Conservation (phyloP, 2,888 invertebrate genomes). For the Eristalis intricaria region DNA sequence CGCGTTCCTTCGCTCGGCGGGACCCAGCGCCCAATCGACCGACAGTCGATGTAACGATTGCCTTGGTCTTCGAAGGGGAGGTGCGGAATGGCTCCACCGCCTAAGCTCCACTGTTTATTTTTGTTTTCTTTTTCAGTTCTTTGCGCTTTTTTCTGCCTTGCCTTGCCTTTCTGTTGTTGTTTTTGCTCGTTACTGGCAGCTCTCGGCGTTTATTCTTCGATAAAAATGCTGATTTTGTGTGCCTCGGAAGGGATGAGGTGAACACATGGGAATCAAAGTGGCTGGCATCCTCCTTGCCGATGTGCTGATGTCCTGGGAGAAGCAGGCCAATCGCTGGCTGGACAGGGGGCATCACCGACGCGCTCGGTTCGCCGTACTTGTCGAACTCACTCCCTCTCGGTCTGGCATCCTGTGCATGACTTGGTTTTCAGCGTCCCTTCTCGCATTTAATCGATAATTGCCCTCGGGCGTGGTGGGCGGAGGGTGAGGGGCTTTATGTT, state of each 20-base stretch:
- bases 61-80: constrained; percentile 3
- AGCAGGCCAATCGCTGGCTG: constrained; percentile 51
- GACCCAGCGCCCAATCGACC: constrained; percentile 53
- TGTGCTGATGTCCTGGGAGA: constrained; percentile 31
- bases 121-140: constrained; percentile 8
- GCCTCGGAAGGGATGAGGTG: constrained; percentile 29
- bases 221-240: constrained; percentile 70
- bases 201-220: constrained; percentile 65
- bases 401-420: not conserved
- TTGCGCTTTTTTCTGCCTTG: not conserved
- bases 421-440: constrained; percentile 46
- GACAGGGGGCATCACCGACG: constrained; percentile 33
- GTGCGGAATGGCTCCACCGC: not conserved
- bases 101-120: constrained; percentile 33
- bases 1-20: not conserved
- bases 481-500: constrained; percentile 35
- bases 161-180: not conserved
- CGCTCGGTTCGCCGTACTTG: not conserved
- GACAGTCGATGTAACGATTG: constrained; percentile 46
- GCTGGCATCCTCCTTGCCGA: constrained; percentile 39
- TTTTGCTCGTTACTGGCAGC: constrained; percentile 2
- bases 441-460: constrained; percentile 66
- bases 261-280: constrained; percentile 61
- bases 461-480: constrained; percentile 22
- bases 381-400: not conserved